A percentile compares a stretch with the other conserved stretches of the same genome.
Evolutionary conservation across 1,140 invertebrate genomes (phyloP).

Genomic region (Aphelinus certus): DNA sequence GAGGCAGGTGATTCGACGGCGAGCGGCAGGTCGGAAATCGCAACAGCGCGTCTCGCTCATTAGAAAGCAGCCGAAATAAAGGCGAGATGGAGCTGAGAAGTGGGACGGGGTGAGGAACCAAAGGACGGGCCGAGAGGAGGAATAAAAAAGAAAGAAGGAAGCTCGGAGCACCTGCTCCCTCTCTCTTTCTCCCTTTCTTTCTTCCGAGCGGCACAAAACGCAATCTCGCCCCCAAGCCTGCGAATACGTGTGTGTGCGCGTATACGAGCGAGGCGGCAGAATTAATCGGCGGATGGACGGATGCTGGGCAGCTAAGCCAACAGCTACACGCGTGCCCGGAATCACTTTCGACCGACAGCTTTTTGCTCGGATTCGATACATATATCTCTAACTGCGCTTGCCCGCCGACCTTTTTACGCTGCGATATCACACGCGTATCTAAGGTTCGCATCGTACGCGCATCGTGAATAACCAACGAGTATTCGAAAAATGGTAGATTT

Average conservation of each 20-base stretch:
- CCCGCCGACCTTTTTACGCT: neutral
- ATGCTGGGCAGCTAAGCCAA: neutral
- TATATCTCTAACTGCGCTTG: neutral
- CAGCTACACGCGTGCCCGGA: constrained; percentile 36
- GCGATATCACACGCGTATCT: neutral
- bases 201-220: neutral
- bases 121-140: constrained; percentile 9
- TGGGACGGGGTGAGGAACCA: constrained; percentile 3
- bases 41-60: too few species aligned
- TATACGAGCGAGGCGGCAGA: constrained; percentile 23
- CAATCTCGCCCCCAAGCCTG: too few species aligned
- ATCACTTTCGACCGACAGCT: constrained; percentile 37
- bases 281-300: constrained; percentile 35
- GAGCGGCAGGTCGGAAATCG: too few species aligned
- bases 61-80: constrained; percentile 1
- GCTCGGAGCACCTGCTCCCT: constrained; percentile 32
- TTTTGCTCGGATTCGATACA: neutral
- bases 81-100: constrained; percentile 13
- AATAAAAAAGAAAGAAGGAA: neutral
- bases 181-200: neutral
- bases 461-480: too few species aligned
- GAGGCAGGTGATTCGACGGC: too few species aligned
- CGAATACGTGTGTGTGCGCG: too few species aligned
- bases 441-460: too few species aligned
- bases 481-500: too few species aligned